These are phyloP conservation scores for Dissostichus mawsoni DNA, from an alignment of 2,113 vertebrate species.

Conservation along the genomic window DNA sequence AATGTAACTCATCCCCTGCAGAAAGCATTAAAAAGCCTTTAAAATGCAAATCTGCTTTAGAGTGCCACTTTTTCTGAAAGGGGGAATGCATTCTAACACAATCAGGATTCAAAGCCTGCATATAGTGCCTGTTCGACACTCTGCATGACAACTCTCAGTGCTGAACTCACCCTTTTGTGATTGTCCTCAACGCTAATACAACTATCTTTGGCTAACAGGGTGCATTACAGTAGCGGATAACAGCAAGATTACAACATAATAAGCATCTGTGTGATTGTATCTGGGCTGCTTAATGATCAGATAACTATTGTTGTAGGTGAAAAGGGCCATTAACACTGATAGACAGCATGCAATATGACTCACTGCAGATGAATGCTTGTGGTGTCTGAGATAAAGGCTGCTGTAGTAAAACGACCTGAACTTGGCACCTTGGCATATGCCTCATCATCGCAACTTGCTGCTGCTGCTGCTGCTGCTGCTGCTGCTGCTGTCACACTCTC, in stretches of 20 bases:
- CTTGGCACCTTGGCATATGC: conserved; percentile 41
- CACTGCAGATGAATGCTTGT: conserved; percentile 31
- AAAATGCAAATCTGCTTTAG: conserved; percentile 16
- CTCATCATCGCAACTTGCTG: conserved; percentile 35
- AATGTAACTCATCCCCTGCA: conserved; percentile 29
- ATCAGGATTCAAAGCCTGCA: conserved; percentile 13
- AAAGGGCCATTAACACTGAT: conserved; percentile 20
- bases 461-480: too few relatives aligned
- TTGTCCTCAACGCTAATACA: conserved; percentile 10
- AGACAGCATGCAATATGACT: conserved; percentile 27
- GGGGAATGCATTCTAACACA: background rate
- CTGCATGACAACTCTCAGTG: conserved; percentile 5
- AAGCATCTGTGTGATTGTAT: conserved; percentile 39
- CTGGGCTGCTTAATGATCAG: conserved; percentile 23
- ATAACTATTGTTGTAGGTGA: conserved; percentile 25
- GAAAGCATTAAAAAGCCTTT: conserved; percentile 24
- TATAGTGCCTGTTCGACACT: conserved; percentile 6
- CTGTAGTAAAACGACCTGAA: conserved; percentile 50
- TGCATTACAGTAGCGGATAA: conserved; percentile 2
- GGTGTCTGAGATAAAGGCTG: conserved; percentile 44
- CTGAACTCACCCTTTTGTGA: background rate
- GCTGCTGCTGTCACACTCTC: conserved; percentile 40
- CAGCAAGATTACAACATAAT: conserved; percentile 19
- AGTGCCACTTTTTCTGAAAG: conserved; percentile 6
- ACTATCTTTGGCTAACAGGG: background rate